A percentile compares a stretch with the other conserved stretches of the same genome.
Evolutionary conservation across 2,797 vertebrate species (phyloP).

Genomic region (Carapus acus): DNA sequence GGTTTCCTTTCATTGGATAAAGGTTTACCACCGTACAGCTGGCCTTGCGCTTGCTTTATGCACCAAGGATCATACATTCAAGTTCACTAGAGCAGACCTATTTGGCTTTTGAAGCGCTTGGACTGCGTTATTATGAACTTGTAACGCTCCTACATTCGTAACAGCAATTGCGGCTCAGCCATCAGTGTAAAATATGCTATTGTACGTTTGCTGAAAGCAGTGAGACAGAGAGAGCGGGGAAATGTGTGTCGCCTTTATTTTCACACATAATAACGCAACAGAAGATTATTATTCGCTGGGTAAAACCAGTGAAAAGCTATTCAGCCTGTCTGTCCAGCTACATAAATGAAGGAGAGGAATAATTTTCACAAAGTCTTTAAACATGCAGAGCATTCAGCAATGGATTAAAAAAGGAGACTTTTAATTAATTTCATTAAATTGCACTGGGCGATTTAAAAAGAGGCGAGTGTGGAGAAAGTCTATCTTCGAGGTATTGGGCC

Average conservation of each 20-base stretch:
- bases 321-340: slow-evolving; percentile 50
- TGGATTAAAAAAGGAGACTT: slow-evolving; percentile 61
- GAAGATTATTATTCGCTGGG: slow-evolving; percentile 69
- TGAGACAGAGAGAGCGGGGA: slow-evolving; percentile 43
- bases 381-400: slow-evolving; percentile 60
- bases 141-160: slow-evolving; percentile 66
- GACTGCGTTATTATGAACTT: slow-evolving; percentile 63
- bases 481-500: slow-evolving; percentile 62
- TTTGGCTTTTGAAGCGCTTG: slow-evolving; percentile 65
- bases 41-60: slow-evolving; percentile 75
- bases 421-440: slow-evolving; percentile 74
- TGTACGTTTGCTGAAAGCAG: slow-evolving; percentile 59
- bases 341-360: slow-evolving; percentile 51
- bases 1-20: slow-evolving; percentile 66
- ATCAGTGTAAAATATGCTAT: slow-evolving; percentile 66
- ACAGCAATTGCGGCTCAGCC: slow-evolving; percentile 68
- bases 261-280: slow-evolving; percentile 69
- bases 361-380: slow-evolving; percentile 62
- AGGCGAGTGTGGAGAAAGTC: slow-evolving; percentile 30
- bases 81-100: slow-evolving; percentile 73
- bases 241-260: slow-evolving; percentile 67
- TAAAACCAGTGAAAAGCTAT: slow-evolving; percentile 67
- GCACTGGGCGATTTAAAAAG: slow-evolving; percentile 63
- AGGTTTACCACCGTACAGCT: slow-evolving; percentile 62
- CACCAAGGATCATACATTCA: slow-evolving; percentile 73